Base-by-base conservation (phyloP, 2,797 vertebrate species). In the Taeniopygia guttata region DNA sequence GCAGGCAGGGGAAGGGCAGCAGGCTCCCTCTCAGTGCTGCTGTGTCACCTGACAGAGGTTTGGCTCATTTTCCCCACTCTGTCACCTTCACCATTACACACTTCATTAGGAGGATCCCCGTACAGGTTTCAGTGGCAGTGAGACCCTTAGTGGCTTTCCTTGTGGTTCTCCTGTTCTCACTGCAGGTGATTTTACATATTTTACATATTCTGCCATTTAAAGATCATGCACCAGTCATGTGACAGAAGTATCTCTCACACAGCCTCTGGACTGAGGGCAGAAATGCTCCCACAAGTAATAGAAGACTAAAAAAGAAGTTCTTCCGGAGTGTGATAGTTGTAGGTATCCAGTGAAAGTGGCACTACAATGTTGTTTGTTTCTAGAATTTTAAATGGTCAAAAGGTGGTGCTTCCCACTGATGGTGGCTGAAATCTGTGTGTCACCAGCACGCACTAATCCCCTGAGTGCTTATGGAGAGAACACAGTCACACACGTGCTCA, bases 1-100 rank as follows among this genome's bases (percentile, higher is more conserved):
- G 63, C 75, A 55, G 60, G 45, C 59, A 22, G n/a, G 26, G 51
- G 38, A 27, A 62, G 48, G 38, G 55, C 77, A 80, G 48, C n/a
- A 48, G 62, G 6, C 32, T 66, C 46, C 32, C 45, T 15, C 34
- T 9, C 77, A 5, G n/a, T 7, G 64, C 56, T 90, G 26, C 55
- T 17, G 0, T 12, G 25, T 4, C 1, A 0, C 48, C n/a, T 32
- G 32, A 9, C 38, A 26, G 17, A n/a, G 25, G 5, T 52, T 7
- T 60, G 64, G 30, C 46, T 9, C 4, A 30, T 19, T 36, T 56
- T 9, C 68, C 30, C 6, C 4, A 0, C 40, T 68, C 51, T 27
- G 5, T 34, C 79, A 20, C 38, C 38, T 30, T 38, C 55, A 12
- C 66, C 40, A 15, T n/a, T 8, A 1, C 51, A 52, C 18, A 1